phyloP scores from a whole-genome alignment of 2,113 vertebrate genomes.

The Eudyptes chrysolophus region DNA sequence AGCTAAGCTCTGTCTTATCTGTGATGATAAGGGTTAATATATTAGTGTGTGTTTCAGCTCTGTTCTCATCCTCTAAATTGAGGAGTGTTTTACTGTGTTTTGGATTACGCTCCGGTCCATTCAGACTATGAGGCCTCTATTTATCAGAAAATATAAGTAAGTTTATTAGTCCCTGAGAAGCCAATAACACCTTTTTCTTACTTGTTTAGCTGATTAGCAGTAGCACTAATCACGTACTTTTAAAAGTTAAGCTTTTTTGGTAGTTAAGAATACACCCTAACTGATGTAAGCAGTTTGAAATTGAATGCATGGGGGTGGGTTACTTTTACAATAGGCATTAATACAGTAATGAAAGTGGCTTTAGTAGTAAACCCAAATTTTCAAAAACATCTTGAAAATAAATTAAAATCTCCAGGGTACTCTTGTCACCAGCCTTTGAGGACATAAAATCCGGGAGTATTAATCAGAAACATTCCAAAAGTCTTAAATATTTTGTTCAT shows the following conservation, averaged over 20 bases:
- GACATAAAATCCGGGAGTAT: neutral
- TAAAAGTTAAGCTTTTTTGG: neutral
- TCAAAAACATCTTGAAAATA: neutral
- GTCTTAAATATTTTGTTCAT: neutral
- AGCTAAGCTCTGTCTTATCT: neutral
- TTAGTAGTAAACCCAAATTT: neutral
- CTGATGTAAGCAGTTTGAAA: neutral
- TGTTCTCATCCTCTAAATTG: neutral
- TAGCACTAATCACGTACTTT: neutral
- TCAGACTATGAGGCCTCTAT: neutral
- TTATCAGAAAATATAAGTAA: neutral
- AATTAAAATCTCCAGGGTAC: neutral
- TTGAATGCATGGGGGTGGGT: neutral
- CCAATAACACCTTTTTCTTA: neutral
- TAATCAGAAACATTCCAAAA: neutral
- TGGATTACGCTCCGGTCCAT: neutral
- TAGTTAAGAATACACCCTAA: neutral
- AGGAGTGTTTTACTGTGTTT: neutral
- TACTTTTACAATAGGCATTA: neutral
- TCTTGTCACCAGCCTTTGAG: neutral
- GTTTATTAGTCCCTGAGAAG: neutral
- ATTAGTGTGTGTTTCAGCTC: neutral
- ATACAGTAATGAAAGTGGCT: neutral
- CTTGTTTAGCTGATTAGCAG: neutral
- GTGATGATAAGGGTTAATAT: neutral